A percentile compares a stretch with the other conserved stretches of the same genome.
These are phyloP conservation scores for Meteorus colon DNA, from an alignment of 2,888 invertebrate species.

Conservation along the genomic window DNA sequence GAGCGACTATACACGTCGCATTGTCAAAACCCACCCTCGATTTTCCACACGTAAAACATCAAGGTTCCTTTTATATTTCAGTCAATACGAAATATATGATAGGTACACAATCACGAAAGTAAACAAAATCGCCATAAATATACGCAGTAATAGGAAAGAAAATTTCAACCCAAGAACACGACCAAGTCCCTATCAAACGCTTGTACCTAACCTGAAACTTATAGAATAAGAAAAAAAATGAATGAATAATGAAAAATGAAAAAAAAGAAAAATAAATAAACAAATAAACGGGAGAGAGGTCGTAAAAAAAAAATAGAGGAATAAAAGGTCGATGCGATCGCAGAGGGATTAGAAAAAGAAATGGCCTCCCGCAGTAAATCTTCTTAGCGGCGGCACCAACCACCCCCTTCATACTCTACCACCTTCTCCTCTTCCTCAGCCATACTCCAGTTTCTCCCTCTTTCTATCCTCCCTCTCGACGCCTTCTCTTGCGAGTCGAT, in stretches of 20 bases:
- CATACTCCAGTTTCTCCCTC: constrained; percentile 11
- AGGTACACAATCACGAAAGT: neutral
- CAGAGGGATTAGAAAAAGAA: constrained; percentile 52
- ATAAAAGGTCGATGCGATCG: constrained; percentile 45
- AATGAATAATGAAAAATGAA: constrained; percentile 30
- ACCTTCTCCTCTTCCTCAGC: constrained; percentile 6
- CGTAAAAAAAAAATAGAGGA: constrained; percentile 10
- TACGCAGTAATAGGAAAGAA: constrained; percentile 1
- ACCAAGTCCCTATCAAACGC: neutral
- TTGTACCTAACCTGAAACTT: neutral
- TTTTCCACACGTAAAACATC: constrained; percentile 26
- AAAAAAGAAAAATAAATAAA: constrained; percentile 13
- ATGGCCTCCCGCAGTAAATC: constrained; percentile 46
- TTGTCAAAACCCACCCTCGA: constrained; percentile 44
- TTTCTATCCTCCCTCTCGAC: constrained; percentile 19
- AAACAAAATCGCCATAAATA: neutral
- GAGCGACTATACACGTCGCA: constrained; percentile 55
- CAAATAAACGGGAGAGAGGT: constrained; percentile 26
- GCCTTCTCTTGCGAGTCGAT: constrained; percentile 27
- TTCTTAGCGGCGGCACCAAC: constrained; percentile 39
- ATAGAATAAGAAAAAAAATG: constrained; percentile 37
- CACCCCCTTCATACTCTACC: constrained; percentile 10
- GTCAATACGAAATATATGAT: neutral
- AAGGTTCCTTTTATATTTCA: constrained; percentile 25
- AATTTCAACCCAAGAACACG: constrained; percentile 1